These are phyloP conservation scores for Drosophila gaucha DNA, from an alignment of 2,888 invertebrate genomes.

Conservation along the genomic window DNA sequence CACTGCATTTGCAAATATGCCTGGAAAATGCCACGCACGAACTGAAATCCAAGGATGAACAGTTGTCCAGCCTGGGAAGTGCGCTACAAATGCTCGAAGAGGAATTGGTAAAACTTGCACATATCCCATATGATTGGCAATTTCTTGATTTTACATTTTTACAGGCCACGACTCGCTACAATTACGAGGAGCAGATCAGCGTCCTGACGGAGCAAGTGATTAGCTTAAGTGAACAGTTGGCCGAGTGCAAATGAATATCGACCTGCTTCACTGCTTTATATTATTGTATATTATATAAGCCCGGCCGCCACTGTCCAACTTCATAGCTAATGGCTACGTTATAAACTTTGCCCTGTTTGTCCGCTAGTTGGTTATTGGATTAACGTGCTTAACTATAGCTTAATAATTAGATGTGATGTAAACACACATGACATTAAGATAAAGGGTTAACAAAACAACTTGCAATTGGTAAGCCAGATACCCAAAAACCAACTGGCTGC, in stretches of 20 bases:
- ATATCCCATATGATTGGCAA: not conserved
- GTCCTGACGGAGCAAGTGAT: conserved; percentile 88
- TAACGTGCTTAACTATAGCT: not conserved
- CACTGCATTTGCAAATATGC: conserved; percentile 84
- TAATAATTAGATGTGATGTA: no score
- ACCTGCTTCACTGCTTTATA: conserved; percentile 32
- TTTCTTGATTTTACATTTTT: not conserved
- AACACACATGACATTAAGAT: not conserved
- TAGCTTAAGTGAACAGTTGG: conserved; percentile 92
- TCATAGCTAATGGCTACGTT: conserved; percentile 7
- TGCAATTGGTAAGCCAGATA: not conserved
- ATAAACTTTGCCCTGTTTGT: no score
- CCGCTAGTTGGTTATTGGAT: conserved; percentile 16
- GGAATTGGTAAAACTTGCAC: conserved; percentile 85
- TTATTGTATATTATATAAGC: conserved; percentile 51
- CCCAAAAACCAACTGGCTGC: conserved; percentile 1
- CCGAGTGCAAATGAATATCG: conserved; percentile 84
- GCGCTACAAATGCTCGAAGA: conserved; percentile 87
- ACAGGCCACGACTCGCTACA: conserved; percentile 86
- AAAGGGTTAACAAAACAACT: conserved; percentile 2
- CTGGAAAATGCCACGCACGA: conserved; percentile 86
- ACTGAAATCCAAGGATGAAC: conserved; percentile 86
- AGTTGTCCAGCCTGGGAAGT: conserved; percentile 85
- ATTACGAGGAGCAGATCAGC: conserved; percentile 88
- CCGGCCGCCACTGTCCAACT: conserved; percentile 15